phyloP scores from a whole-genome alignment of 2,113 vertebrate genomes.

The Girardinichthys multiradiatus region DNA sequence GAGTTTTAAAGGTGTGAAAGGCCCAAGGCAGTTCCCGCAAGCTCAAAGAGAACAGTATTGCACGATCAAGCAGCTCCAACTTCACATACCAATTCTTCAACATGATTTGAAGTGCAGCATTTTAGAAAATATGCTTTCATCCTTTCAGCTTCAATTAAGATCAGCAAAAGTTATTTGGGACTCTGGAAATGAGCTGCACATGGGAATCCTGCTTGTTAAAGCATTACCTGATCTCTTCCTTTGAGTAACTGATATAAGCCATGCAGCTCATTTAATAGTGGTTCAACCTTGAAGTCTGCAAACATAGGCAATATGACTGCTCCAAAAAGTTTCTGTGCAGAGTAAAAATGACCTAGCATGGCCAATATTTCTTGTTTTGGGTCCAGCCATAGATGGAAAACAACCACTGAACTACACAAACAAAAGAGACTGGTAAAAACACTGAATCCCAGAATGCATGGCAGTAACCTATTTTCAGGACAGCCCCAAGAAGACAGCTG shows the following conservation, averaged over 20 bases:
- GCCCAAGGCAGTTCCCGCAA: background rate
- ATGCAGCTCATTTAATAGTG: background rate
- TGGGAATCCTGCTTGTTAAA: background rate
- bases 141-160: background rate
- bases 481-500: too few species aligned
- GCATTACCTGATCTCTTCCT: background rate
- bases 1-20: slow-evolving; percentile 4
- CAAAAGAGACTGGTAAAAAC: too few species aligned
- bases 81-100: background rate
- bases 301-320: too few species aligned
- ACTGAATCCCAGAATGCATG: too few species aligned
- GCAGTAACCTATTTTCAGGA: too few species aligned
- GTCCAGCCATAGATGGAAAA: too few species aligned
- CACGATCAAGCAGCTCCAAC: background rate
- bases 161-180: background rate
- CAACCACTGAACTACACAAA: too few species aligned
- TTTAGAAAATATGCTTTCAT: background rate
- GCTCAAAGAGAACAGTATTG: background rate
- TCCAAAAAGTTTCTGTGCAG: too few species aligned
- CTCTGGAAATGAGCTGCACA: background rate
- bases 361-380: too few species aligned
- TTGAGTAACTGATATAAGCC: background rate
- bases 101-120: background rate
- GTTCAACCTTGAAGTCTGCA: background rate
- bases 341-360: too few species aligned